These are phyloP conservation scores for Hylaeus volcanicus DNA, from an alignment of 1,140 invertebrate species.

Conservation along the genomic window DNA sequence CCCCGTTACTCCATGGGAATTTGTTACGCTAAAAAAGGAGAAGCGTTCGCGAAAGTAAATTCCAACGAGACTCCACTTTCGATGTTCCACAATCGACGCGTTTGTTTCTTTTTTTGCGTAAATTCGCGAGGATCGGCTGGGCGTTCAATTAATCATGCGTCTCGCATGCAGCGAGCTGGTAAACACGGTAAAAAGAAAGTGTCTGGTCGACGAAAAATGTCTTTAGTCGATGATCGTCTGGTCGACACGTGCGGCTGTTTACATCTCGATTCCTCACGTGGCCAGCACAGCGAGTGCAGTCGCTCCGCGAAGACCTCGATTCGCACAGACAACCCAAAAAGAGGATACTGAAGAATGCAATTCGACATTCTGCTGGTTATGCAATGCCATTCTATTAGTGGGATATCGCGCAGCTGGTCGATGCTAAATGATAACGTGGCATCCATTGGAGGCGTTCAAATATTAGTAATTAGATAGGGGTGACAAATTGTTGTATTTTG, in stretches of 20 bases:
- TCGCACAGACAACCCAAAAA: slow-evolving; percentile 16
- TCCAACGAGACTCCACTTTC: slow-evolving; percentile 2
- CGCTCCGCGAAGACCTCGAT: background rate
- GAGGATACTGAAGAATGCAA: slow-evolving; percentile 10
- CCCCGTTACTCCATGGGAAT: background rate
- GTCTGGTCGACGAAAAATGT: background rate
- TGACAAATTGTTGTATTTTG: no score
- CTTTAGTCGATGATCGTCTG: slow-evolving; percentile 10
- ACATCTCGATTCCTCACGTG: slow-evolving; percentile 15
- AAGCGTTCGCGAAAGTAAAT: slow-evolving; percentile 39
- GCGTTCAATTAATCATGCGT: background rate
- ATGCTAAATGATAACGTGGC: background rate
- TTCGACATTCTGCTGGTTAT: slow-evolving; percentile 10
- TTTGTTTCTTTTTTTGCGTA: background rate
- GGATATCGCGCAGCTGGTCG: no score
- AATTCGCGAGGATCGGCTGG: no score
- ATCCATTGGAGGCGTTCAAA: no score
- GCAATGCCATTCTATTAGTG: background rate
- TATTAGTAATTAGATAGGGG: no score
- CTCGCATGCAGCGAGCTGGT: background rate
- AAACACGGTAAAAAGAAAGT: slow-evolving; percentile 3
- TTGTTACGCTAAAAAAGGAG: slow-evolving; percentile 14
- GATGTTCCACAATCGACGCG: background rate
- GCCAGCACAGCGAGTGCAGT: slow-evolving; percentile 15
- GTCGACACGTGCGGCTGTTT: slow-evolving; percentile 40